These are phyloP conservation scores for Onchidella celtica DNA, from an alignment of 2,888 invertebrate species.

Conservation along the genomic window DNA sequence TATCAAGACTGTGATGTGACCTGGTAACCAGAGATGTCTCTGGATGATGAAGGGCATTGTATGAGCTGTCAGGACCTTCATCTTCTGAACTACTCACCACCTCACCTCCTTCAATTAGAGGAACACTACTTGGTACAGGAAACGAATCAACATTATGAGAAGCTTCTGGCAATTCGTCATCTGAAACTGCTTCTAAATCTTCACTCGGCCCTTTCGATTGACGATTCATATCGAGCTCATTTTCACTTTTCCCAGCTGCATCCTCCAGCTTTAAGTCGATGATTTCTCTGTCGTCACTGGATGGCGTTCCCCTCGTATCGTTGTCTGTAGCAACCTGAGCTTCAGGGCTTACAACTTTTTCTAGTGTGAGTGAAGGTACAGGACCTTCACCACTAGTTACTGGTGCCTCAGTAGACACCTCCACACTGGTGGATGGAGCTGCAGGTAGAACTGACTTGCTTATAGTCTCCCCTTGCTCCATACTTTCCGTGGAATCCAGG, in stretches of 20 bases:
- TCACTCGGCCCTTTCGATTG: constrained; percentile 28
- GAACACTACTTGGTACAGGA: neutral
- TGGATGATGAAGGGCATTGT: neutral
- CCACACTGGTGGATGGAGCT: neutral
- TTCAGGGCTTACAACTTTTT: neutral
- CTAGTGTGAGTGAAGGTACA: neutral
- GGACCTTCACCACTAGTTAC: neutral
- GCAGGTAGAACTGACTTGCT: neutral
- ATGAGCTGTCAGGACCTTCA: constrained; percentile 9
- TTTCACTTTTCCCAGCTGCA: constrained; percentile 40
- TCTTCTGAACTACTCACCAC: constrained; percentile 46
- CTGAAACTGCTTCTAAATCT: constrained; percentile 50
- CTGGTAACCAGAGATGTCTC: neutral
- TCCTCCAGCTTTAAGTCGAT: constrained; percentile 40
- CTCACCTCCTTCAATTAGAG: constrained; percentile 28
- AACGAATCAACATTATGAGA: neutral
- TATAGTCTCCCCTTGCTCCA: neutral
- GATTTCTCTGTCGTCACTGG: constrained; percentile 35
- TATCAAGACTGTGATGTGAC: neutral
- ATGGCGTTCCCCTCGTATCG: neutral
- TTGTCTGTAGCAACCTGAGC: neutral
- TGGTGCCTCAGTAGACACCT: neutral
- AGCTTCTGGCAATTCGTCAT: constrained; percentile 42
- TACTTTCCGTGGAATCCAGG: neutral
- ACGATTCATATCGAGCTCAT: constrained; percentile 18